Base-by-base conservation (phyloP, 1,140 invertebrate species). In the Micrasema minimum region DNA sequence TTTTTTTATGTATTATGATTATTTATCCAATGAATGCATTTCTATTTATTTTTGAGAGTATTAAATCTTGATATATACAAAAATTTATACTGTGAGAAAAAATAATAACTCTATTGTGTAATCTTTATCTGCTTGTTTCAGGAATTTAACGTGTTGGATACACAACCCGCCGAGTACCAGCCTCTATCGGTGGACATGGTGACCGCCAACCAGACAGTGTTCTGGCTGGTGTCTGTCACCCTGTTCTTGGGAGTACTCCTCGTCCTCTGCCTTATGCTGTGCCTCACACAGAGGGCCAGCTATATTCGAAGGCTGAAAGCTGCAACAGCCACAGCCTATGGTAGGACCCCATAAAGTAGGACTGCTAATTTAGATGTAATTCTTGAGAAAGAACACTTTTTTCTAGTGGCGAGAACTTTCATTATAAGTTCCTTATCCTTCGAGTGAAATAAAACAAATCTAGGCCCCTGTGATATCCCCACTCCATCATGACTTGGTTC, bases 301-400 rank as follows among this genome's bases (percentile, higher is more conserved):
- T 97, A 96, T 79, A 87, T 90, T 61, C 83, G 95, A 57, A 92
- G 95, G 81, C 80, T 98, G n/a, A 96, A 96, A 83, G 96, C 96
- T 14, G 96, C 96, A 3, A 97, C 95, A 66, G 93, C 94, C 0
- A 93, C 93, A 66, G 93, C 95, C 7, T 97, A 96, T 82, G 93
- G 95, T 94, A 87, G 26, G 26, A 7, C 7, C 26, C 26, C 3
- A 31, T 7, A 31, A n/a, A n/a, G n/a, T n/a, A n/a, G n/a, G n/a
- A n/a, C n/a, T n/a, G n/a, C n/a, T n/a, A n/a, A n/a, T n/a, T n/a
- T n/a, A n/a, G n/a, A n/a, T n/a, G n/a, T n/a, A n/a, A n/a, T n/a
- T n/a, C n/a, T n/a, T n/a, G n/a, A n/a, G n/a, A n/a, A n/a, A n/a
- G n/a, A n/a, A n/a, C n/a, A n/a, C n/a, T n/a, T n/a, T n/a, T n/a